phyloP scores from a whole-genome alignment of 2,888 invertebrate species.

The Luperina nickerlii region DNA sequence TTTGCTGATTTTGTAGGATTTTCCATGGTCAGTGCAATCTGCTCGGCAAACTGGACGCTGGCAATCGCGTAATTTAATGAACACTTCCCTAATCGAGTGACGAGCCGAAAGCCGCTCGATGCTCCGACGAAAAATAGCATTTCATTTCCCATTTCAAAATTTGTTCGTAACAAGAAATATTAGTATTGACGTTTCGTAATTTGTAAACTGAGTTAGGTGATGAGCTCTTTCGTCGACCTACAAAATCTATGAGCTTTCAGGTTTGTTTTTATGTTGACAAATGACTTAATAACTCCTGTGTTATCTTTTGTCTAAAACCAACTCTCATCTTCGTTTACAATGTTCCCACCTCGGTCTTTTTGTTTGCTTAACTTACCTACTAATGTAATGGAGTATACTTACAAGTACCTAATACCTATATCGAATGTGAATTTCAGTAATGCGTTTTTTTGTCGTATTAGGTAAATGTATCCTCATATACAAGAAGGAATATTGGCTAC shows the following conservation, averaged over 20 bases:
- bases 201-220: slow-evolving; percentile 41
- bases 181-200: slow-evolving; percentile 55
- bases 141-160: slow-evolving; percentile 70
- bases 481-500: slow-evolving; percentile 67
- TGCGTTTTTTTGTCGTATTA: slow-evolving; percentile 63
- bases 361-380: slow-evolving; percentile 29
- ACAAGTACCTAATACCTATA: slow-evolving; percentile 3
- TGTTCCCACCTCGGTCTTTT: slow-evolving; percentile 1
- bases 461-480: slow-evolving; percentile 58
- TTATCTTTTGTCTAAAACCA: background rate
- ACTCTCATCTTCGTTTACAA: background rate
- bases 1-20: slow-evolving; percentile 78
- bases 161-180: slow-evolving; percentile 53
- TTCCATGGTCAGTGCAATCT: slow-evolving; percentile 81
- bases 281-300: background rate
- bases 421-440: slow-evolving; percentile 54
- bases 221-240: slow-evolving; percentile 15
- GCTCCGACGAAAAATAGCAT: slow-evolving; percentile 77
- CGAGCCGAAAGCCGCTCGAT: slow-evolving; percentile 73
- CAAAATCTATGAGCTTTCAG: background rate
- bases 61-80: slow-evolving; percentile 88
- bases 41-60: slow-evolving; percentile 82
- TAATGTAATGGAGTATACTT: slow-evolving; percentile 9
- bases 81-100: slow-evolving; percentile 87
- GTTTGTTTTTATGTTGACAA: slow-evolving; percentile 14